phyloP scores from a whole-genome alignment of 2,797 vertebrate species.

The Tauraco hartlaubi region DNA sequence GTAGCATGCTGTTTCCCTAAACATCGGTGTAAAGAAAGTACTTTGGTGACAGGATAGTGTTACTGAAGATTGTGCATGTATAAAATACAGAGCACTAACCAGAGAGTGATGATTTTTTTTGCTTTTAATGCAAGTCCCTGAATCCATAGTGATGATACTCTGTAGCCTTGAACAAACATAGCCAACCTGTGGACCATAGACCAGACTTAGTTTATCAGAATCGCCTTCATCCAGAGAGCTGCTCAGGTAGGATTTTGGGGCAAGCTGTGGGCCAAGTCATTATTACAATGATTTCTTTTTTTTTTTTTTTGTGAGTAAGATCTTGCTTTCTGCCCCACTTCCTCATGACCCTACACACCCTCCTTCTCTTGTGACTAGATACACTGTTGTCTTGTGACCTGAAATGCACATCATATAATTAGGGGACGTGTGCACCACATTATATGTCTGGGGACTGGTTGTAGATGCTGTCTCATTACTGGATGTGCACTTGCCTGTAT shows the following conservation, averaged over 20 bases:
- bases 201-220: background rate
- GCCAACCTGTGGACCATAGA: background rate
- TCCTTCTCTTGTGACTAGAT: background rate
- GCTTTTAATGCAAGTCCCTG: background rate
- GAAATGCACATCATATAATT: background rate
- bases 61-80: background rate
- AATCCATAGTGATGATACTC: background rate
- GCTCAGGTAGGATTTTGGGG: background rate
- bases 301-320: background rate
- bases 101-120: background rate
- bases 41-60: background rate
- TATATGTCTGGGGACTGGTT: background rate
- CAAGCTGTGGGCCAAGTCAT: background rate
- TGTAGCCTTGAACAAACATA: background rate
- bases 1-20: background rate
- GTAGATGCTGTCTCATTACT: background rate
- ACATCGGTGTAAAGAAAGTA: background rate
- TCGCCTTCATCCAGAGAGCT: background rate
- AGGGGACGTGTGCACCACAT: background rate
- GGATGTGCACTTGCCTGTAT: background rate
- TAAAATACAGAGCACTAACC: background rate
- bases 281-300: background rate
- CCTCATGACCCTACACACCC: fast-evolving
- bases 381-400: background rate
- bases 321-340: background rate